Evolutionary conservation across 2,888 invertebrate species (phyloP).

Genomic region (Chalcis sispes): DNA sequence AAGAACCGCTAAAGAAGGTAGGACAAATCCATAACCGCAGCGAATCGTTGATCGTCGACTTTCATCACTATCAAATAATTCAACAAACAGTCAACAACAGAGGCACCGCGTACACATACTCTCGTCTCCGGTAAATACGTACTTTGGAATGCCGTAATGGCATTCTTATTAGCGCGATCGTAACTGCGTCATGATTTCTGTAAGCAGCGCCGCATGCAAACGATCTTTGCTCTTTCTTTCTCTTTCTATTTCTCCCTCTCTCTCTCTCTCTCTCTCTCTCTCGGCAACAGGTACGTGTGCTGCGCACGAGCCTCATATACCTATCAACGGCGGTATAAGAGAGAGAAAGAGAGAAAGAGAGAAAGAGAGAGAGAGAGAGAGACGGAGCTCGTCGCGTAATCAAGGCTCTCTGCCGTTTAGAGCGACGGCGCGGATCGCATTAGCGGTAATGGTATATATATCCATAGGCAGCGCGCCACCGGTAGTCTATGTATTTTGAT

Average conservation of each 20-base stretch:
- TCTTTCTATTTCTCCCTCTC: slow-evolving; percentile 28
- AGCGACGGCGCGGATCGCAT: slow-evolving; percentile 62
- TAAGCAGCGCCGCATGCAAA: slow-evolving; percentile 64
- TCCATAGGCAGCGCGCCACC: background rate
- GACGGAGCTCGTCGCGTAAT: too few species aligned
- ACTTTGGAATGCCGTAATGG: slow-evolving; percentile 61
- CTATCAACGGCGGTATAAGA: too few species aligned
- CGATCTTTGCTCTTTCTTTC: slow-evolving; percentile 28
- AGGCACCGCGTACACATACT: background rate
- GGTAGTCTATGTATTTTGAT: background rate
- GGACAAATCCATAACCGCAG: too few species aligned
- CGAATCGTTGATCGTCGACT: background rate
- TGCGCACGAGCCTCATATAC: too few species aligned
- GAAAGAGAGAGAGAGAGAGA: too few species aligned
- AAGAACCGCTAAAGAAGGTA: too few species aligned
- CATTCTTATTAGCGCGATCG: slow-evolving; percentile 48
- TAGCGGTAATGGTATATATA: slow-evolving; percentile 67
- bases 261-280: slow-evolving; percentile 21
- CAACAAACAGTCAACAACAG: slow-evolving; percentile 33
- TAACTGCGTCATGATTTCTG: slow-evolving; percentile 68
- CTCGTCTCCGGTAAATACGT: background rate
- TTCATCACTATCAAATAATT: background rate
- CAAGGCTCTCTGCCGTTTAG: slow-evolving; percentile 59
- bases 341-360: too few species aligned
- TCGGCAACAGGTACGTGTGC: slow-evolving; percentile 37